phyloP scores from a whole-genome alignment of 1,140 invertebrate species.

The Diuraphis noxia region DNA sequence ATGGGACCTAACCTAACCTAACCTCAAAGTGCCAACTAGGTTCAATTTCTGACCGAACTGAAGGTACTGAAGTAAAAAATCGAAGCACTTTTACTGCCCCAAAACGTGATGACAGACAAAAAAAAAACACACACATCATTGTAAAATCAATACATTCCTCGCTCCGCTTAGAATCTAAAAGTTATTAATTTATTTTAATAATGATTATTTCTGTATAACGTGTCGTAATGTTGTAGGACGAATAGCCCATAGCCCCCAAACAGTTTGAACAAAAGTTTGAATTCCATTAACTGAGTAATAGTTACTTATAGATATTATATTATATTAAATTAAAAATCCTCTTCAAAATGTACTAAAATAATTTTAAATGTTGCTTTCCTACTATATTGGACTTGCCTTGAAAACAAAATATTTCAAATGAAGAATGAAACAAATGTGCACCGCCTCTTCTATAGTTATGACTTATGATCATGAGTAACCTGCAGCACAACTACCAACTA shows the following conservation, averaged over 20 bases:
- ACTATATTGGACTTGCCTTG: not conserved
- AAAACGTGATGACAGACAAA: too few species aligned
- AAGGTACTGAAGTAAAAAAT: too few species aligned
- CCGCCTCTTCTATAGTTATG: not conserved
- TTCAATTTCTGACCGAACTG: too few species aligned
- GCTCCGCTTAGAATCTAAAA: too few species aligned
- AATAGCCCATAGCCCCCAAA: not conserved
- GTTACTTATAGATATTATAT: too few species aligned
- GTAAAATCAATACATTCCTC: too few species aligned
- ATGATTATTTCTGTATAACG: not conserved
- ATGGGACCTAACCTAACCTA: too few species aligned
- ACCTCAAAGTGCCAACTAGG: too few species aligned
- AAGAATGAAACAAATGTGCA: not conserved
- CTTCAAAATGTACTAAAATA: not conserved
- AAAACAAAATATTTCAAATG: not conserved
- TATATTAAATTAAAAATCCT: not conserved
- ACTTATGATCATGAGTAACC: not conserved
- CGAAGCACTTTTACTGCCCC: too few species aligned
- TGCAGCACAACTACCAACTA: not conserved
- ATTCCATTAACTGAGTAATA: not conserved
- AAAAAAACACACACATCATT: too few species aligned
- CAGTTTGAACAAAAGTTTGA: not conserved
- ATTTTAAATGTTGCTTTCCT: not conserved
- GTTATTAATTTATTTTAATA: conserved; percentile 13
- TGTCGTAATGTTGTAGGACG: not conserved